A percentile compares a stretch with the other conserved stretches of the same genome.
These are phyloP conservation scores for Scytalopus superciliaris DNA, from an alignment of 2,113 vertebrate species.

Conservation along the genomic window DNA sequence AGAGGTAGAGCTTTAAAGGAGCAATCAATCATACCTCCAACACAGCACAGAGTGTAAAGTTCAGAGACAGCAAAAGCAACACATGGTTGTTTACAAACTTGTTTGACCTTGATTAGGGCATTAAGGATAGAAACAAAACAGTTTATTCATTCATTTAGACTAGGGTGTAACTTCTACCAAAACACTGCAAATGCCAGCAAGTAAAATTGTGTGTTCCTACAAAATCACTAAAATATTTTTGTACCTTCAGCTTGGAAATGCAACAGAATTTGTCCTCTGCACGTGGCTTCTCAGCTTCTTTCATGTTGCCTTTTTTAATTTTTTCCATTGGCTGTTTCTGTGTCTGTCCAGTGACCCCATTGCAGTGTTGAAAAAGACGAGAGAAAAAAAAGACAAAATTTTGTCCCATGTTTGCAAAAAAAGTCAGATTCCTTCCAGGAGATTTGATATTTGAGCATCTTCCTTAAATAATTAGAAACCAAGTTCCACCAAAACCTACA, in stretches of 20 bases:
- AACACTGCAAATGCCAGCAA: not conserved
- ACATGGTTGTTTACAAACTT: not conserved
- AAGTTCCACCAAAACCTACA: not conserved
- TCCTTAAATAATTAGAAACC: not conserved
- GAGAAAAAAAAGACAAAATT: not conserved
- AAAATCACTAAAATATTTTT: not conserved
- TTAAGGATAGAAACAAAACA: not conserved
- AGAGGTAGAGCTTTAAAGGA: not conserved
- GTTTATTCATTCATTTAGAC: not conserved
- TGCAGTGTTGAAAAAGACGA: not conserved
- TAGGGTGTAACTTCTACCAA: not conserved
- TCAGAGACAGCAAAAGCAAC: not conserved
- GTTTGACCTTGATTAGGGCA: not conserved
- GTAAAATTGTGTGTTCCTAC: not conserved
- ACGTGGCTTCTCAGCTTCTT: not conserved
- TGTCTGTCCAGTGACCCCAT: not conserved
- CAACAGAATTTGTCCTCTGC: constrained; percentile 26
- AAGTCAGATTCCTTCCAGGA: not conserved
- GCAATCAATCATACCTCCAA: not conserved
- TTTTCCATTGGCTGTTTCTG: not conserved
- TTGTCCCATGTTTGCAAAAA: not conserved
- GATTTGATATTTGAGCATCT: not conserved
- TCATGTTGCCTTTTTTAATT: constrained; percentile 8
- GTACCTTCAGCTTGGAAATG: constrained; percentile 57
- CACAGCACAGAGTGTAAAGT: not conserved